phyloP scores from a whole-genome alignment of 2,113 vertebrate genomes.

The Hipposideros armiger region DNA sequence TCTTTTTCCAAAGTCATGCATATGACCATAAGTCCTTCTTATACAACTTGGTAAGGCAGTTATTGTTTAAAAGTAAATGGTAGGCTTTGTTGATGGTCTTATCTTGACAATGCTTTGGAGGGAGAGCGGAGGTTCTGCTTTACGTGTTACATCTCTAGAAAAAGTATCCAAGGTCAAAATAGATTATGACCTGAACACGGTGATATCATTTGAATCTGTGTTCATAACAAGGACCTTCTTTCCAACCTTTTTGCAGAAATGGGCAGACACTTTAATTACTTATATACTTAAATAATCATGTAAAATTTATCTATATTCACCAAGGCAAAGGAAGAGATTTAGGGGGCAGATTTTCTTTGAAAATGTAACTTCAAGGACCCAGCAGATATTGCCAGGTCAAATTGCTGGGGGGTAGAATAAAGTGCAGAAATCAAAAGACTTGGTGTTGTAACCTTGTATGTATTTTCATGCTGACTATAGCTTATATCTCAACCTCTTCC shows the following conservation, averaged over 20 bases:
- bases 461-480: not conserved
- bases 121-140: accelerated
- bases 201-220: not conserved
- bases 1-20: not conserved
- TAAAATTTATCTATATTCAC: not conserved
- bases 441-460: not conserved
- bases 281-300: not conserved
- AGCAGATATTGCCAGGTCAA: not conserved
- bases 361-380: not conserved
- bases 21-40: not conserved
- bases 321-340: not conserved
- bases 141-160: not conserved
- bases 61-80: not conserved
- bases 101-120: not conserved
- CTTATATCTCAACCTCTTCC: not conserved
- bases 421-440: not conserved
- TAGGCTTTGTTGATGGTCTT: not conserved
- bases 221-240: not conserved
- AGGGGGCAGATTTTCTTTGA: not conserved
- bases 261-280: not conserved
- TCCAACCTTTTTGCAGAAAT: not conserved
- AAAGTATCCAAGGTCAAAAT: not conserved
- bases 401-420: not conserved
- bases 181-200: not conserved
- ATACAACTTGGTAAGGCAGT: not conserved